A percentile compares a stretch with the other conserved stretches of the same genome.
phyloP scores from a whole-genome alignment of 1,140 invertebrate species.

The Pentalonia nigronervosa region DNA sequence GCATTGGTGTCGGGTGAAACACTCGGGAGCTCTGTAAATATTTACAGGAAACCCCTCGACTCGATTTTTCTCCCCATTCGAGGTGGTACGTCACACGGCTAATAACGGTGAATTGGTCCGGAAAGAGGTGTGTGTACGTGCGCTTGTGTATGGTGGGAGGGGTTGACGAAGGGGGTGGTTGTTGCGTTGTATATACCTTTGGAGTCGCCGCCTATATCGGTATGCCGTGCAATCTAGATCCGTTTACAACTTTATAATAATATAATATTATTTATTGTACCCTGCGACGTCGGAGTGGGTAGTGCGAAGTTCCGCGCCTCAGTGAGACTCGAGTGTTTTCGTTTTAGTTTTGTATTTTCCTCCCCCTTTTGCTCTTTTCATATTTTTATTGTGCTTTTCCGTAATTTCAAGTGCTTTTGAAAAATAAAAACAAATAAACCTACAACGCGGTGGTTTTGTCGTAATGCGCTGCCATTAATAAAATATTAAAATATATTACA shows the following conservation, averaged over 20 bases:
- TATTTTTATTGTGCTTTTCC: slow-evolving; percentile 7
- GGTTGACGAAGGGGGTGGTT: background rate
- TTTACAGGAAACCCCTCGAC: slow-evolving; percentile 55
- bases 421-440: background rate
- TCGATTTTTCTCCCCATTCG: background rate
- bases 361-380: background rate
- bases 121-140: background rate
- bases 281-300: background rate
- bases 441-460: background rate
- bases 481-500: background rate
- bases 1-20: background rate
- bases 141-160: background rate
- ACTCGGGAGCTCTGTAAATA: slow-evolving; percentile 37
- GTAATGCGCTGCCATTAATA: background rate
- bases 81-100: slow-evolving; percentile 9
- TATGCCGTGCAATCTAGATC: background rate
- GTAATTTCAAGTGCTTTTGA: slow-evolving; percentile 7
- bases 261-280: background rate
- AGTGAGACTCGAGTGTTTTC: background rate
- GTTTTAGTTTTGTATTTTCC: slow-evolving; percentile 8
- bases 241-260: slow-evolving; percentile 40
- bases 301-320: background rate
- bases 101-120: slow-evolving; percentile 30
- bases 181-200: background rate
- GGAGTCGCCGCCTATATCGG: background rate